Base-by-base conservation (phyloP, 1,140 invertebrate species). In the Drosophila micromelanica region DNA sequence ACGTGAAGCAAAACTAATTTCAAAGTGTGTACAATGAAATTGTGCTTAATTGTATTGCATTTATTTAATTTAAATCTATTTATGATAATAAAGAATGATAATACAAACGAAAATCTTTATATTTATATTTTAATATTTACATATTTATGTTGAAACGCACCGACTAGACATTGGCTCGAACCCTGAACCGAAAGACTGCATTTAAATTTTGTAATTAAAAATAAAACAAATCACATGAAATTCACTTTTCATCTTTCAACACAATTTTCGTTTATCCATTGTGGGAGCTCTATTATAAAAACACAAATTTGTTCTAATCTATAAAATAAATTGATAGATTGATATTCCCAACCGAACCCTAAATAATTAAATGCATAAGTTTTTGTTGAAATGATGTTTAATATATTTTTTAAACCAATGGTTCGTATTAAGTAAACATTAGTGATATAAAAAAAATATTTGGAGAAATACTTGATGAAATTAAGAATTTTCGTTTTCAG, bases 21-120 rank as follows among this genome's bases (percentile, higher is more conserved):
- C 79, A 80, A 74, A 70, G 76, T 48, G 43, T 81, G 62, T 78
- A 76, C 75, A 68, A 73, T 87, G 79, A 63, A 90, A 80, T 84
- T 80, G 80, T 89, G 84, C 84, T 89, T 89, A 89, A 89, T 90
- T 89, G 79, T 89, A 89, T 89, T 89, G 84, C 84, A 89, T 89
- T 89, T 89, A 89, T 89, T 89, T 89, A 89, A 89, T 89, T 84
- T 89, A 89, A 89, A 89, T 84, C 65, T 90, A 90, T 89, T 89
- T 89, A 84, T 90, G 70, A 90, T 80, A 89, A 89, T 90, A 90
- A 89, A 89, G 69, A 90, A 89, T 78, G 76, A 87, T 82, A 89
- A 90, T 68, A 78, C 74, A 76, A 85, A 54, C 42, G 55, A 17
- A 62, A 52, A 17, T 1, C 8, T 7, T 5, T 8, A 7, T 27